A percentile compares a stretch with the other conserved stretches of the same genome.
Evolutionary conservation across 2,888 invertebrate genomes (phyloP).

Genomic region (Scaptomyza reducta): DNA sequence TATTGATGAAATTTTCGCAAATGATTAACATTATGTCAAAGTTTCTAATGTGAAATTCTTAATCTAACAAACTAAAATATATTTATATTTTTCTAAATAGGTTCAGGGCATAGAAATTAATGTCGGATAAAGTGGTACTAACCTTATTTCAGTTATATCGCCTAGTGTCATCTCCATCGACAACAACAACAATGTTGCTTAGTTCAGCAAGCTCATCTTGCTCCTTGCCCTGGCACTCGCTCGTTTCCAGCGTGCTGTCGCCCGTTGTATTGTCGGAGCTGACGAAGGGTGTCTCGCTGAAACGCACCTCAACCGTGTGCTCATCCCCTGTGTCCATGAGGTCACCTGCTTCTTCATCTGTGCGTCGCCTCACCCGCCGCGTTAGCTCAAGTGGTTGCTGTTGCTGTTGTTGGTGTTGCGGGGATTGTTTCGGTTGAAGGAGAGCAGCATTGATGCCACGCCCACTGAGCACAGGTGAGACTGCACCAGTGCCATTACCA

Average conservation of each 20-base stretch:
- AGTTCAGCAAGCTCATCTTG: conserved; percentile 50
- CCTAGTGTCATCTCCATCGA: conserved; percentile 27
- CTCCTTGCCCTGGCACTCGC: conserved; percentile 47
- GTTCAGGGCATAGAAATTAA: background rate
- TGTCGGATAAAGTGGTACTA: conserved; percentile 44
- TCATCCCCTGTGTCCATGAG: conserved; percentile 81
- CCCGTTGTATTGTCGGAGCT: conserved; percentile 83
- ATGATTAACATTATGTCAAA: background rate
- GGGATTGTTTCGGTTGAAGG: conserved; percentile 59
- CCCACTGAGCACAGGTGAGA: conserved; percentile 73
- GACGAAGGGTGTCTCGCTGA: conserved; percentile 82
- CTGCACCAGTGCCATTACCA: conserved; percentile 78
- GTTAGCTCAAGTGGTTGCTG: conserved; percentile 77
- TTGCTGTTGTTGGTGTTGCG: conserved; percentile 45
- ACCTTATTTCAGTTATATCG: conserved; percentile 81
- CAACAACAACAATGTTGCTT: conserved; percentile 30
- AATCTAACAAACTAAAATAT: too few relatives aligned
- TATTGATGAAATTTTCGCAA: background rate
- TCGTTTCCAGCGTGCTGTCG: conserved; percentile 78
- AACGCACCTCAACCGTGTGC: conserved; percentile 82
- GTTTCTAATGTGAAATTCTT: background rate
- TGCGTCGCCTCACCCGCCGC: conserved; percentile 48
- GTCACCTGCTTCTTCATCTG: conserved; percentile 70
- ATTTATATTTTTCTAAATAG: too few relatives aligned
- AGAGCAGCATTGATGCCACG: conserved; percentile 68